phyloP scores from a whole-genome alignment of 2,113 vertebrate species.

The mouse (Mus musculus) region DNA sequence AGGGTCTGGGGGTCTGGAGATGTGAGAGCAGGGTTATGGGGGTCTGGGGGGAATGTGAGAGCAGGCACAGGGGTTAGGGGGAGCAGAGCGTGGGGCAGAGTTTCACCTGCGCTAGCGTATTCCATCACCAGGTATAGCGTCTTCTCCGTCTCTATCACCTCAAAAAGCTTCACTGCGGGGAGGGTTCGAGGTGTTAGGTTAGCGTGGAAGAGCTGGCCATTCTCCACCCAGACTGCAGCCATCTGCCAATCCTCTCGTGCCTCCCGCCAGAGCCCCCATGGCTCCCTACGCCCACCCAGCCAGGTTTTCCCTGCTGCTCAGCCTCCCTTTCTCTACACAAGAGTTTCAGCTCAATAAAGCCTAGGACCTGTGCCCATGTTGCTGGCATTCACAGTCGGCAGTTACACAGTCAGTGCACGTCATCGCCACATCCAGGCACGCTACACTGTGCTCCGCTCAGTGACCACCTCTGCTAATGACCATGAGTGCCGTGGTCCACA shows the following conservation, averaged over 20 bases:
- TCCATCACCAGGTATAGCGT: constrained; percentile 95
- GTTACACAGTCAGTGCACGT: too few relatives aligned
- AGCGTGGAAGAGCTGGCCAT: neutral
- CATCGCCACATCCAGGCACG: neutral
- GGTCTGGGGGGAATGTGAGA: fast-evolving
- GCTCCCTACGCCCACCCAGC: neutral
- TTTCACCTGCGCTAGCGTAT: constrained; percentile 92
- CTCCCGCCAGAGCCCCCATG: neutral
- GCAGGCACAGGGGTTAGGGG: neutral
- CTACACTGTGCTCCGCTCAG: neutral
- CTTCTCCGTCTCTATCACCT: constrained; percentile 94
- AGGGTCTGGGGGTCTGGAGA: neutral
- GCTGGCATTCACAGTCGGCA: neutral
- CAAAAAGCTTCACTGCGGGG: constrained; percentile 92
- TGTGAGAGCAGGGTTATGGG: fast-evolving
- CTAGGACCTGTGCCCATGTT: neutral
- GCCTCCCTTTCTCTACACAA: neutral
- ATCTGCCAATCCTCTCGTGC: fast-evolving
- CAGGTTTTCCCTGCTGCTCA: neutral
- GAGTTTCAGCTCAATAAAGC: neutral
- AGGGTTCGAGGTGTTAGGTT: neutral
- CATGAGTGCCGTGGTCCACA: fast-evolving
- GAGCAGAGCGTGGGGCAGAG: neutral
- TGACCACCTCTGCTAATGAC: neutral
- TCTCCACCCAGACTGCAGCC: fast-evolving